Evolutionary conservation across 64 coral and sea anemone genomes (phyloP).

Genomic region (Catalaphyllia jardinei): DNA sequence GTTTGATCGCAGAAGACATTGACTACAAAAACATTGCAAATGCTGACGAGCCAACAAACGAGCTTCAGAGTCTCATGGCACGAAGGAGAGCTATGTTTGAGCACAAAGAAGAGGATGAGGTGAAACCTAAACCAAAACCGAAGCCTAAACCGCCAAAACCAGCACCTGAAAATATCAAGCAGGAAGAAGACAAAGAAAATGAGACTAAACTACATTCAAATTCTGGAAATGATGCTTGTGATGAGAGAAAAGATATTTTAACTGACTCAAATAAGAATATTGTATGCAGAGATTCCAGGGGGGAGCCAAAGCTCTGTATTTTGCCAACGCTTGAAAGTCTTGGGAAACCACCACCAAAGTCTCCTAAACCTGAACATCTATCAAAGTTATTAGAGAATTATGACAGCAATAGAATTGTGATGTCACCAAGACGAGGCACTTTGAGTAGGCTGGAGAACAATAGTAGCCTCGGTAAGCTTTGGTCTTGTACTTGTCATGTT

Average conservation of each 20-base stretch:
- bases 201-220: neutral
- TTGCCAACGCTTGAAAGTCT: conserved; percentile 64
- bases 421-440: neutral
- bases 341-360: conserved; percentile 19
- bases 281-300: neutral
- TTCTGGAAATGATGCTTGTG: neutral
- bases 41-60: conserved; percentile 19
- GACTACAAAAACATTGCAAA: conserved; percentile 4
- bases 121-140: conserved; percentile 29
- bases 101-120: neutral
- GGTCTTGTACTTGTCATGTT: neutral
- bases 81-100: conserved; percentile 12
- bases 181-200: neutral
- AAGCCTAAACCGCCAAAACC: neutral
- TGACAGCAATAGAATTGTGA: neutral
- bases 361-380: neutral
- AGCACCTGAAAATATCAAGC: neutral
- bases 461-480: neutral
- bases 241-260: conserved; percentile 10
- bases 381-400: neutral
- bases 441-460: neutral
- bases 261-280: conserved; percentile 37
- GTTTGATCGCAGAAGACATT: conserved; percentile 54
- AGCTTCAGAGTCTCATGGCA: neutral
- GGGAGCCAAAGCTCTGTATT: conserved; percentile 18